Conservation (phyloP, 2,113 vertebrate species). For the Protobothrops mucrosquamatus region DNA sequence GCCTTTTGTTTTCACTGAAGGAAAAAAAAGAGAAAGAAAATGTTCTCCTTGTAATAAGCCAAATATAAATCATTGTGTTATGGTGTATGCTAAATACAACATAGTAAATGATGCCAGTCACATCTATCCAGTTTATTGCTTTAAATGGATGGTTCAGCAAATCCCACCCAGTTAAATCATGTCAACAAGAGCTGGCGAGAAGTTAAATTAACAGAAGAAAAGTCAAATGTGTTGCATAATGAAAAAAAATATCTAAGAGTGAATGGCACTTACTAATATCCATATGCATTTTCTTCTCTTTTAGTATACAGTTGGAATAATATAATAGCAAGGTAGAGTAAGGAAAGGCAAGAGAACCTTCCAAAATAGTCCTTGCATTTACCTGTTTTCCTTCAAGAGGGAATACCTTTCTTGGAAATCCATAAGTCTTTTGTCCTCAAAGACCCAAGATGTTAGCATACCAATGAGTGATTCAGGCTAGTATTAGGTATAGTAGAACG, state of each 20-base stretch:
- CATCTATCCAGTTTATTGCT: slow-evolving; percentile 41
- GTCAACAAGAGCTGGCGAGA: slow-evolving; percentile 37
- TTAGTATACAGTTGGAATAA: neutral
- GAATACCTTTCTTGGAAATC: neutral
- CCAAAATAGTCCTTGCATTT: neutral
- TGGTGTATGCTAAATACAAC: slow-evolving; percentile 30
- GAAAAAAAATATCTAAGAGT: slow-evolving; percentile 33
- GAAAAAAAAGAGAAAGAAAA: neutral
- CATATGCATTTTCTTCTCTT: neutral
- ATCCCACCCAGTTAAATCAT: slow-evolving; percentile 36
- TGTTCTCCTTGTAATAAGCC: slow-evolving; percentile 20
- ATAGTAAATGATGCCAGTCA: slow-evolving; percentile 24
- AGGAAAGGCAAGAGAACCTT: neutral
- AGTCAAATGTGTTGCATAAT: slow-evolving; percentile 6
- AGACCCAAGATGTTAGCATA: neutral
- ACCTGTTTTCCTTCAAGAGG: slow-evolving; percentile 15
- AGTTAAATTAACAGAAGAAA: slow-evolving; percentile 27
- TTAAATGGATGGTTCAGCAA: slow-evolving; percentile 43
- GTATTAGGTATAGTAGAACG: neutral
- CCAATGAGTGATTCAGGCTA: neutral
- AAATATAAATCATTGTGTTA: slow-evolving; percentile 30
- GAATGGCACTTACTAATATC: slow-evolving; percentile 22
- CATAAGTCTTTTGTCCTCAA: neutral
- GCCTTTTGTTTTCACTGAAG: slow-evolving; percentile 7
- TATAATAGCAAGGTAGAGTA: rapidly evolving